Evolutionary conservation across 2,113 vertebrate species (phyloP).

Genomic region (Illadopsis cleaveri): DNA sequence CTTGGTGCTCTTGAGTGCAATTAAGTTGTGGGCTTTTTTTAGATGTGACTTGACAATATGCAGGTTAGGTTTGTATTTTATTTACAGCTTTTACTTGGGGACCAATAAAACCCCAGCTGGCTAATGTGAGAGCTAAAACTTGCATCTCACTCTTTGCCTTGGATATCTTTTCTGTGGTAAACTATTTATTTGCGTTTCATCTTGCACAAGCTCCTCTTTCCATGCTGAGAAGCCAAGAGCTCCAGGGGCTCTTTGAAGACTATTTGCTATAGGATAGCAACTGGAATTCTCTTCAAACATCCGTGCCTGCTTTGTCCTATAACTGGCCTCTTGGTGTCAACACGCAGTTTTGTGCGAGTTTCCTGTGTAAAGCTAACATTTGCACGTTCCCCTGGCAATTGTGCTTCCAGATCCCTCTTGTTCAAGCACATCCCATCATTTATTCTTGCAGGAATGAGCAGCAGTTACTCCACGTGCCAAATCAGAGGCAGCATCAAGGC

Average conservation of each 20-base stretch:
- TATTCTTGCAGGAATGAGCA: conserved; percentile 13
- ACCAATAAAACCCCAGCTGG: conserved; percentile 71
- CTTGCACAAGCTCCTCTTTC: conserved; percentile 58
- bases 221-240: conserved; percentile 67
- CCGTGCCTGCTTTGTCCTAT: conserved; percentile 48
- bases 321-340: conserved; percentile 57
- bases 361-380: conserved; percentile 61
- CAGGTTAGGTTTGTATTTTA: conserved; percentile 53
- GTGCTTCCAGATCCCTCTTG: conserved; percentile 32
- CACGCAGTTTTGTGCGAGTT: conserved; percentile 21
- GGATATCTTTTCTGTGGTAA: conserved; percentile 59
- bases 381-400: conserved; percentile 42
- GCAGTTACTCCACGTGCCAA: conserved; percentile 23
- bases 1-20: conserved; percentile 17
- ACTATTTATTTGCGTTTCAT: conserved; percentile 71
- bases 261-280: conserved; percentile 66
- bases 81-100: conserved; percentile 63
- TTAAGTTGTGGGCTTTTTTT: not conserved
- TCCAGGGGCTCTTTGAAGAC: conserved; percentile 74
- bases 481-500: not conserved
- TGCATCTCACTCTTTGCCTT: conserved; percentile 51
- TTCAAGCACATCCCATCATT: conserved; percentile 19
- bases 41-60: conserved; percentile 29
- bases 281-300: conserved; percentile 70
- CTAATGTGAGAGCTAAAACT: conserved; percentile 62